Evolutionary conservation across 2,888 invertebrate genomes (phyloP).

Genomic region (Monochamus alternatus): DNA sequence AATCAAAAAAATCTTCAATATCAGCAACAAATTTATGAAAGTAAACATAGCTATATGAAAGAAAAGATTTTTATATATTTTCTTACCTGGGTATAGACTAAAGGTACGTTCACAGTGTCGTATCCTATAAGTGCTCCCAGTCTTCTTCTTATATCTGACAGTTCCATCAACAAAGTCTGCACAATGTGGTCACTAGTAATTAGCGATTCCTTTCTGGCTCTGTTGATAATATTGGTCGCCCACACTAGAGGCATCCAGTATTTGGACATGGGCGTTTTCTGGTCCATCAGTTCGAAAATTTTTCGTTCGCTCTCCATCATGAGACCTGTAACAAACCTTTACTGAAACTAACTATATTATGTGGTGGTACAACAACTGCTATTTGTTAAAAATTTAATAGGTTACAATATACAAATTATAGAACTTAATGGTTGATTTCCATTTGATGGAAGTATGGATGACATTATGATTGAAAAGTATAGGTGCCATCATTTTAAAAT

Average conservation of each 20-base stretch:
- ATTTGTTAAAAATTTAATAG: too few relatives aligned
- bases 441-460: too few relatives aligned
- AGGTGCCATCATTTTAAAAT: too few relatives aligned
- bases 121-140: conserved; percentile 91
- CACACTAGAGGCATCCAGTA: conserved; percentile 96
- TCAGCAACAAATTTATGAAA: too few relatives aligned
- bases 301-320: conserved; percentile 94
- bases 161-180: conserved; percentile 89
- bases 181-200: conserved; percentile 94
- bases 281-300: conserved; percentile 92
- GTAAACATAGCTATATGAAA: too few relatives aligned
- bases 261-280: conserved; percentile 91
- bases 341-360: too few relatives aligned
- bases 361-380: too few relatives aligned
- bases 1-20: too few relatives aligned
- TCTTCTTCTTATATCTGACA: conserved; percentile 89
- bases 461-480: too few relatives aligned
- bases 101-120: conserved; percentile 92
- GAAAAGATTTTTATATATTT: background rate
- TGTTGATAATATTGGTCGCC: conserved; percentile 93
- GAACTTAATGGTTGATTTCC: too few relatives aligned
- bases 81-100: conserved; percentile 92
- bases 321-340: conserved; percentile 75
- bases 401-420: too few relatives aligned
- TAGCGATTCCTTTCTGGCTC: conserved; percentile 87